Conservation (phyloP, 2,113 vertebrate genomes). For the Arothron firmamentum region DNA sequence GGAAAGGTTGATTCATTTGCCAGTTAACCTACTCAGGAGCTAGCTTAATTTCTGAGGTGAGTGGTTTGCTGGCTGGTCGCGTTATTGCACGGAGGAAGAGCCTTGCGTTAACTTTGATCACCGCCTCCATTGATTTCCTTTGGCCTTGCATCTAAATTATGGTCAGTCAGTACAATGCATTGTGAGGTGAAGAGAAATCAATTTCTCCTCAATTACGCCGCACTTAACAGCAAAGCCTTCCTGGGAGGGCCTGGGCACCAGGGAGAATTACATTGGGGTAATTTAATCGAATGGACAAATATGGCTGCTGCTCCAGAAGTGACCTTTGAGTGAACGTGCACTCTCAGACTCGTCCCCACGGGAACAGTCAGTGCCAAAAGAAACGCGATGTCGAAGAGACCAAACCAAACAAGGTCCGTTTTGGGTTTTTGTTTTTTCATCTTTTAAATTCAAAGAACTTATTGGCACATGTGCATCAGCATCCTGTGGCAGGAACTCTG, state of each 20-base stretch:
- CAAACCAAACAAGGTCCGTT: conserved; percentile 12
- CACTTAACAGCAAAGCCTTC: conserved; percentile 29
- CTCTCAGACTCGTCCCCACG: background rate
- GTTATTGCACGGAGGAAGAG: conserved; percentile 9
- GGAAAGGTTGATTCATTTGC: no score
- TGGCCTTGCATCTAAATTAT: conserved; percentile 28
- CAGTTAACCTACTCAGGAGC: no score
- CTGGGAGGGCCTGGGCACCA: conserved; percentile 15
- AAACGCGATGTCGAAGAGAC: conserved; percentile 1
- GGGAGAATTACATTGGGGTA: conserved; percentile 30
- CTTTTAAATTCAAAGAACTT: conserved; percentile 12
- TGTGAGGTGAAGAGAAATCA: conserved; percentile 46
- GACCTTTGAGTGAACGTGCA: conserved; percentile 15
- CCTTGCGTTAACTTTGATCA: conserved; percentile 23
- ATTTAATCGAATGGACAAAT: conserved; percentile 36
- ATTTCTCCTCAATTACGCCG: conserved; percentile 44
- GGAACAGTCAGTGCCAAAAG: background rate
- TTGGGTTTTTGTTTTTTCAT: conserved; percentile 4
- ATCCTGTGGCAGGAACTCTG: conserved; percentile 31
- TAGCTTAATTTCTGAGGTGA: no score
- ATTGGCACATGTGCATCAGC: conserved; percentile 20
- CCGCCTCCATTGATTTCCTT: conserved; percentile 35
- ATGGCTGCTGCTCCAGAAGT: conserved; percentile 5
- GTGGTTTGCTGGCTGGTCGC: background rate
- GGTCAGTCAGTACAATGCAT: conserved; percentile 28